Percentiles rank a stretch among this genome's conserved stretches.
phyloP scores from a whole-genome alignment of 2,888 invertebrate species.

The Drosophila kuntzei region DNA sequence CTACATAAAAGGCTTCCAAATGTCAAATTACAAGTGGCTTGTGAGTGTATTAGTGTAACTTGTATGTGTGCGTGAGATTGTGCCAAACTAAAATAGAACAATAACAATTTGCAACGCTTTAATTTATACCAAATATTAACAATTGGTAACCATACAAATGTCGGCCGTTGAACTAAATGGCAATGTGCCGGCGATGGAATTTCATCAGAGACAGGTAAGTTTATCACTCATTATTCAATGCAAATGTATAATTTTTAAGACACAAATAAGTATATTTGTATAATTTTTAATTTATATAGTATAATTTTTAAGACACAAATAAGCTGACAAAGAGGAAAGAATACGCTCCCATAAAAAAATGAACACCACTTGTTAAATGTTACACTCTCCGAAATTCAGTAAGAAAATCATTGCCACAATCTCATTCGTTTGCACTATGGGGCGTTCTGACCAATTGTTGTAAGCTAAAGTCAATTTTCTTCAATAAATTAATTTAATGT shows the following conservation, averaged over 20 bases:
- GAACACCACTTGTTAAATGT: too few relatives aligned
- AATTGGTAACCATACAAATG: constrained; percentile 62
- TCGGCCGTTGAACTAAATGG: constrained; percentile 81
- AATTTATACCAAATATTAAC: constrained; percentile 17
- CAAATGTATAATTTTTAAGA: too few relatives aligned
- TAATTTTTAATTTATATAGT: too few relatives aligned
- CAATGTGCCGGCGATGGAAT: constrained; percentile 77
- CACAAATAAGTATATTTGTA: too few relatives aligned
- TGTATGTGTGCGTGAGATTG: constrained; percentile 22
- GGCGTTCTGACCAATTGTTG: too few relatives aligned
- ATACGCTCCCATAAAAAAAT: too few relatives aligned
- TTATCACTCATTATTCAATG: too few relatives aligned
- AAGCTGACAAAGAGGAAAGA: too few relatives aligned
- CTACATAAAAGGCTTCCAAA: constrained; percentile 37
- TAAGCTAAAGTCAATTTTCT: too few relatives aligned
- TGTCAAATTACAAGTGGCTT: constrained; percentile 37
- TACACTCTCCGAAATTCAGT: too few relatives aligned
- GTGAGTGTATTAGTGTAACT: constrained; percentile 33
- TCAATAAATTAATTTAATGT: too few relatives aligned
- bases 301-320: too few relatives aligned
- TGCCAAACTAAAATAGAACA: constrained; percentile 34
- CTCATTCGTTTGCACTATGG: not conserved
- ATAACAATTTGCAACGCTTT: constrained; percentile 13
- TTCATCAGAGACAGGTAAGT: constrained; percentile 81
- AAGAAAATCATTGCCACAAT: not conserved